A percentile compares a stretch with the other conserved stretches of the same genome.
phyloP scores from a whole-genome alignment of 2,888 invertebrate species.

The Rhingia rostrata region DNA sequence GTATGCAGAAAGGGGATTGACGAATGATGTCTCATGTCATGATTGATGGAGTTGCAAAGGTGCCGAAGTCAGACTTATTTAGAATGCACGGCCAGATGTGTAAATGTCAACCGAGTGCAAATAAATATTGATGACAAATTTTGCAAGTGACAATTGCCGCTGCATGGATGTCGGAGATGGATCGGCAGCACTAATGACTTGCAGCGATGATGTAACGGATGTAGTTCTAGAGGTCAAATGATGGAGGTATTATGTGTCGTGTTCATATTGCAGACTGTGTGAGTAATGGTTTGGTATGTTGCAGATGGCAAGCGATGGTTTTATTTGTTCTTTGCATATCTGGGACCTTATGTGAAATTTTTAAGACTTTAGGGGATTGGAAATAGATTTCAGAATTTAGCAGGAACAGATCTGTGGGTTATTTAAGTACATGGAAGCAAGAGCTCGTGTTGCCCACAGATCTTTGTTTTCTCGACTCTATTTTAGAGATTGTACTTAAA shows the following conservation, averaged over 20 bases:
- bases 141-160: constrained; percentile 7
- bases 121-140: constrained; percentile 15
- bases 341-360: too few species aligned
- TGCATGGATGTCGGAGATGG: background rate
- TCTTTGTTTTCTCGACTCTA: too few species aligned
- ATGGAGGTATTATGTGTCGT: too few species aligned
- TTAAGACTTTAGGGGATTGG: too few species aligned
- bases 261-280: background rate
- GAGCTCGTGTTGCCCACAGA: too few species aligned
- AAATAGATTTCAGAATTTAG: too few species aligned
- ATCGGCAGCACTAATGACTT: constrained; percentile 6
- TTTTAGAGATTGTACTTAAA: too few species aligned
- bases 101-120: background rate
- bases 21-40: constrained; percentile 24
- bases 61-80: constrained; percentile 33
- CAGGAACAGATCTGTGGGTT: too few species aligned
- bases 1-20: constrained; percentile 29
- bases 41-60: constrained; percentile 43
- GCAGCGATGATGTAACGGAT: background rate
- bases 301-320: constrained; percentile 5
- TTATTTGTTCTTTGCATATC: background rate
- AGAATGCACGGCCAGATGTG: constrained; percentile 17
- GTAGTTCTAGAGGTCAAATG: constrained; percentile 1
- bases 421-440: too few species aligned
- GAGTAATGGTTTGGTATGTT: background rate